Evolutionary conservation across 1,140 invertebrate genomes (phyloP), one percentile per base, ranked within the genome.

Genomic region (Eriosoma lanigerum): DNA sequence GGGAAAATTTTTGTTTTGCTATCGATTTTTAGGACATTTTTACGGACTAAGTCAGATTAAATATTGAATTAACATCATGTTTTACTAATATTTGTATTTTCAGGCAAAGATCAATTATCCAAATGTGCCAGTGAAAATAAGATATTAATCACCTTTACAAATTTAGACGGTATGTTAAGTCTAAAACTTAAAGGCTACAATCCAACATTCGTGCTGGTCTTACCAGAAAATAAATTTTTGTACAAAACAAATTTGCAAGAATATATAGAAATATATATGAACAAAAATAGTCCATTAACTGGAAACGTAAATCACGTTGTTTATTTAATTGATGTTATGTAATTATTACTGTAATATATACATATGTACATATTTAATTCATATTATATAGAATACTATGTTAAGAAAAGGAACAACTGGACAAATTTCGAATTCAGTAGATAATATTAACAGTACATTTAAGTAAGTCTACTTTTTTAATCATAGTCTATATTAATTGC

Each of bases 111-210:
- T 60, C 32, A 78, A 48, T 4, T 78, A 6, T 56, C 29, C n/a
- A 62, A 62, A 62, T 78, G 56, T 29, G 15, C 21, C 17, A 26
- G 2, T 12, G 38, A 78, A 60, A 60, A 60, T 62, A 78, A 78
- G 8, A 48, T 78, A 26, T 78, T 78, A 26, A 78, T 78, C 32
- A 60, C 54, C 9, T 62, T 62, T 24, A 60, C 75, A 13, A 78
- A 48, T 60, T 60, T 78, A 60, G 75, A 78, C 17, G 56, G 75
- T 3, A 56, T 21, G 0, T 26, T 78, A 13, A 46, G 21, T 78
- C 46, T 78, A 26, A 78, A 78, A 78, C 32, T 62, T 10, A 60
- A 44, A 78, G 75, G 75, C 21, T 60, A 46, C 9, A 78, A 48
- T 60, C 54, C 54, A 60, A 62, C 13, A 46, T 60, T 78, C 0